phyloP scores from a whole-genome alignment of 2,113 vertebrate species.

The Rhipidura dahli region DNA sequence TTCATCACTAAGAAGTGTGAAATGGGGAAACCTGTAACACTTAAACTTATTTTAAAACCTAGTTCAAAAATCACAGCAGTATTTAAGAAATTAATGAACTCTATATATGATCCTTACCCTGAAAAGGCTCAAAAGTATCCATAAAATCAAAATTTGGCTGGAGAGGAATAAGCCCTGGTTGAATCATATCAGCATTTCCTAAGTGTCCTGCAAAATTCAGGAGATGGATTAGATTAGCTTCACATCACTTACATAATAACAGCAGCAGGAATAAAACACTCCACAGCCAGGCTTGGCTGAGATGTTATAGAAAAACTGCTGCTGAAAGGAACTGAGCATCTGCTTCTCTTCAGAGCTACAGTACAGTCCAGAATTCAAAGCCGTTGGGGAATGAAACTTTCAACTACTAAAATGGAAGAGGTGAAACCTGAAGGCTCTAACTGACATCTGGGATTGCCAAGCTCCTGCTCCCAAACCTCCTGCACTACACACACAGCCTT shows the following conservation, averaged over 20 bases:
- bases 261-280: background rate
- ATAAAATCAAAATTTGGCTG: constrained; percentile 98
- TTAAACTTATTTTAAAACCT: background rate
- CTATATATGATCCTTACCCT: constrained; percentile 75
- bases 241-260: background rate
- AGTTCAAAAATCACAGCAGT: background rate
- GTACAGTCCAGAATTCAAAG: background rate
- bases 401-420: background rate
- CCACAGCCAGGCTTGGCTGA: background rate
- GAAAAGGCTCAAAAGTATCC: constrained; percentile 95
- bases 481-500: background rate
- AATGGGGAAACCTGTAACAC: background rate
- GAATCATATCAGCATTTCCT: constrained; percentile 98
- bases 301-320: background rate
- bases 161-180: constrained; percentile 93
- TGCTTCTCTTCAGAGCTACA: constrained; percentile 11
- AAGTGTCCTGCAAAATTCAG: constrained; percentile 82
- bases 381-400: background rate
- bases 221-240: background rate
- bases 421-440: background rate
- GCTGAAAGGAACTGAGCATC: background rate
- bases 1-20: background rate
- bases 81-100: background rate
- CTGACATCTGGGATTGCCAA: background rate
- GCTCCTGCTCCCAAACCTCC: background rate